Base-by-base conservation (phyloP, 2,888 invertebrate genomes). In the Clitarchus hookeri region DNA sequence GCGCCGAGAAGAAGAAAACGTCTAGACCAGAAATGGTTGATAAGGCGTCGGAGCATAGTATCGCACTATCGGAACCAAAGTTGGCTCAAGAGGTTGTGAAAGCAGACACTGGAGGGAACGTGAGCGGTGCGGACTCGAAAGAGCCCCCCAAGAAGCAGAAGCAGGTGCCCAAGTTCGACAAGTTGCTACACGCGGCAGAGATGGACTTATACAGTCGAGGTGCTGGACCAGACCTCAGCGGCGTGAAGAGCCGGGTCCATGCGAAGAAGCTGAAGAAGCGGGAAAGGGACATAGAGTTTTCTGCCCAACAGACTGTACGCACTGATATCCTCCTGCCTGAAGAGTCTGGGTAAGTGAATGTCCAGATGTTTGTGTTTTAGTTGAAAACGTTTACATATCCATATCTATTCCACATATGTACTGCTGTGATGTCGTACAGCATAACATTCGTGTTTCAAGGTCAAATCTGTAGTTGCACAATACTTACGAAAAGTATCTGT, bases 271-370 rank as follows among this genome's bases (percentile, higher is more conserved):
- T 96, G 36, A 91, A 93, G 88, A 93, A 93, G 26, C 95, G 93
- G 89, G 97, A 94, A 88, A 90, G 90, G 84, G 90, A 91, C 16
- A 91, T 93, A 89, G 92, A 94, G 89, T 94, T 93, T 93, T 93
- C 95, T 87, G 91, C 94, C 89, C 93, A 95, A 90, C 95, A 95
- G 90, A 94, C 97, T 23, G 96, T 96, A 0, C 94, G 95, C 89
- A 93, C 95, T 80, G 97, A 98, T 91, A 92, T 97, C 86, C 92
- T 98, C 78, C 91, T 97, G 23, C 95, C 95, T 9, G 98, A 98
- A 92, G 94, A 95, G 85, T 91, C 94, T 87, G 98, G 97, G 95
- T 96, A 92, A 90, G 90, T 89, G 82, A 83, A 2, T 26, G 16
- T 84, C 12, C 44, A 44, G 13, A n/a, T 36, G 82, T 48, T 48